Conservation (phyloP, 1,140 invertebrate species). For the Plectrocnemia conspersa region DNA sequence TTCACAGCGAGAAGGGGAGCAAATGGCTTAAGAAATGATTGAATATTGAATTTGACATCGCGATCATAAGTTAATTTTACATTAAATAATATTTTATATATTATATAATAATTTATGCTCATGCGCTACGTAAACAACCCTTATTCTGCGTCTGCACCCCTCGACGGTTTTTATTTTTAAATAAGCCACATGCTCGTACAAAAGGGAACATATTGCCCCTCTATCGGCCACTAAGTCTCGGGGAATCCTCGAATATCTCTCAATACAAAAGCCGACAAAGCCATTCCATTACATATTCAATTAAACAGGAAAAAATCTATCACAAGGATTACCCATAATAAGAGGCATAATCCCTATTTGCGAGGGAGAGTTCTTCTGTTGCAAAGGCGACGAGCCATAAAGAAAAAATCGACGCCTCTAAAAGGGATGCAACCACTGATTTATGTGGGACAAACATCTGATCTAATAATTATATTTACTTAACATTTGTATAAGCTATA, state of each 20-base stretch:
- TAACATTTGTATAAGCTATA: too few species aligned
- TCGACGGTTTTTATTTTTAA: conserved; percentile 30
- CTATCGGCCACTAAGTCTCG: conserved; percentile 35
- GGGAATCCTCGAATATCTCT: conserved; percentile 40
- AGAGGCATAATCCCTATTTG: conserved; percentile 30
- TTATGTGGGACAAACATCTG: too few species aligned
- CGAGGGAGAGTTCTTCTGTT: conserved; percentile 14
- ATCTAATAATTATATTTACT: too few species aligned
- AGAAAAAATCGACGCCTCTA: too few species aligned
- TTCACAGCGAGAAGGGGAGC: conserved; percentile 14
- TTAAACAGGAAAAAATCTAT: conserved; percentile 54
- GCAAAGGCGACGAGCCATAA: too few species aligned
- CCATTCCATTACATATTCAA: conserved; percentile 52
- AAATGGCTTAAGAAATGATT: conserved; percentile 32
- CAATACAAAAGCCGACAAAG: conserved; percentile 40
- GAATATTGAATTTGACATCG: conserved; percentile 27
- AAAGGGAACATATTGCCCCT: conserved; percentile 30
- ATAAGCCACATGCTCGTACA: conserved; percentile 33
- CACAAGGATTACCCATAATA: conserved; percentile 37
- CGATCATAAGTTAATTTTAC: too few species aligned
- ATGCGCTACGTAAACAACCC: background rate
- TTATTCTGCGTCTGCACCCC: conserved; percentile 17
- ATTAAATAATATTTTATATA: background rate
- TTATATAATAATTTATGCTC: background rate
- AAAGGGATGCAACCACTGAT: too few species aligned